Evolutionary conservation across 2,113 vertebrate species (phyloP).

Genomic region (Cheirogaleus medius): DNA sequence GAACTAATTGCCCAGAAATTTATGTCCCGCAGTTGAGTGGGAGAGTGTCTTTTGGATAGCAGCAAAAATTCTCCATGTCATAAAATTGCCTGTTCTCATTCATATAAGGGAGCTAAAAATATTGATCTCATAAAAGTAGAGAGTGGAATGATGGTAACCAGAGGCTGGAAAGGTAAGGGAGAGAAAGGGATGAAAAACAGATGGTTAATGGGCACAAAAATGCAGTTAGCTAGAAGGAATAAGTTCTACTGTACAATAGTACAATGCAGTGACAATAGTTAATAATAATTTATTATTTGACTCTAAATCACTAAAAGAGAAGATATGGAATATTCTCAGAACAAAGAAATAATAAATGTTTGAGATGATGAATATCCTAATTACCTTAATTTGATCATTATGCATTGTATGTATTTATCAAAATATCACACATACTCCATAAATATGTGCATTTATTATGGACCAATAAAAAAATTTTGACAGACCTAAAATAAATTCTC

Average conservation of each 20-base stretch:
- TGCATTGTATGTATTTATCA: not conserved
- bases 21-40: not conserved
- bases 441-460: not conserved
- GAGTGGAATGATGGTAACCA: not conserved
- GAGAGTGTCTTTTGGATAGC: not conserved
- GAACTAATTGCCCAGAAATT: conserved; percentile 7
- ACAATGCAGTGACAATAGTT: not conserved
- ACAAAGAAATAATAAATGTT: not conserved
- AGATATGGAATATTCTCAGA: not conserved
- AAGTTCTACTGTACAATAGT: not conserved
- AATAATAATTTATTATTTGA: not conserved
- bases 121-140: not conserved
- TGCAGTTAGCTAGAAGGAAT: not conserved
- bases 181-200: not conserved
- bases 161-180: not conserved
- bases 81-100: not conserved
- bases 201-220: not conserved
- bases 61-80: conserved; percentile 56
- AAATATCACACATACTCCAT: not conserved
- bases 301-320: not conserved
- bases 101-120: not conserved
- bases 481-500: conserved; percentile 23
- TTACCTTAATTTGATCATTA: not conserved
- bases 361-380: not conserved
- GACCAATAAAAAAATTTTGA: not conserved